A percentile compares a stretch with the other conserved stretches of the same genome.
Evolutionary conservation across 1,140 invertebrate species (phyloP).

Genomic region (Heterodera schachtii): DNA sequence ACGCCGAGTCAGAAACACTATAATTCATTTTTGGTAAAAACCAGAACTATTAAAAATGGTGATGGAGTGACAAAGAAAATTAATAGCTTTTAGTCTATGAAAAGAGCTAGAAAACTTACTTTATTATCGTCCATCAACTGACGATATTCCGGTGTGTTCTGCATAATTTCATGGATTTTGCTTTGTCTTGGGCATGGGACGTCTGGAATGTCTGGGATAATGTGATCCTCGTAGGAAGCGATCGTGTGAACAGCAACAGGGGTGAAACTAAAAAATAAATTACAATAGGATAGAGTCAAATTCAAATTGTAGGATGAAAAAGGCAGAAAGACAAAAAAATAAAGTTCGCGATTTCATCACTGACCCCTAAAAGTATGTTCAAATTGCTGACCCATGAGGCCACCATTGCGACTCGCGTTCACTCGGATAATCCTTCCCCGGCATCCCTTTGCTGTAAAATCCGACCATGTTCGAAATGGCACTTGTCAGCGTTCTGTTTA

Average conservation of each 20-base stretch:
- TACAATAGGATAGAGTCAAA: neutral
- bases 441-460: conserved; percentile 31
- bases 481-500: conserved; percentile 45
- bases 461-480: conserved; percentile 47
- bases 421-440: conserved; percentile 37
- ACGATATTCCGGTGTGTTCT: conserved; percentile 37
- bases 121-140: conserved; percentile 31
- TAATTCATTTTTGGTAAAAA: too few species aligned
- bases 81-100: too few species aligned
- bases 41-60: too few species aligned
- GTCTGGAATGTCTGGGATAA: conserved; percentile 19
- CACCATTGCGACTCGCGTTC: conserved; percentile 15
- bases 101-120: neutral
- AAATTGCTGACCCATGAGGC: conserved; percentile 13
- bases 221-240: conserved; percentile 16
- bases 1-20: too few species aligned
- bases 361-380: too few species aligned
- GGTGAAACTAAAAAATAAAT: neutral
- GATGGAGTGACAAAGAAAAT: too few species aligned
- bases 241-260: conserved; percentile 44
- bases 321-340: too few species aligned
- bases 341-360: too few species aligned
- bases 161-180: conserved; percentile 19
- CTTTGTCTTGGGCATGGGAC: conserved; percentile 24
- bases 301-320: too few species aligned